Conservation (phyloP, 2,797 vertebrate genomes). For the Melanotaenia parkinsoni region DNA sequence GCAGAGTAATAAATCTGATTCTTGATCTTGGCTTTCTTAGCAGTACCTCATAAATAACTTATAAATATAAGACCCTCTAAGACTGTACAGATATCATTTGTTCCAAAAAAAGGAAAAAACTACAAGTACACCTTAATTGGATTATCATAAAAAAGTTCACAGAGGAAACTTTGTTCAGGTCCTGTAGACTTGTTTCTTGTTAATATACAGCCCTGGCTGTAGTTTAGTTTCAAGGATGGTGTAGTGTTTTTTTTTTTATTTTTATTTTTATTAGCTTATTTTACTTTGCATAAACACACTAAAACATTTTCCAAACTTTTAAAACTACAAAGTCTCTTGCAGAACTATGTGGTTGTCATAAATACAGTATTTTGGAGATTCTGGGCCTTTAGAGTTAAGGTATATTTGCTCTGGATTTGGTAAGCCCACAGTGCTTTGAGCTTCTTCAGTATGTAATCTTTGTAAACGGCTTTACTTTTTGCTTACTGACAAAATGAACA, state of each 20-base stretch:
- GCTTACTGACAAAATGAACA: slow-evolving; percentile 19
- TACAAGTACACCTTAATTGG: slow-evolving; percentile 4
- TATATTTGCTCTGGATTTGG: slow-evolving; percentile 12
- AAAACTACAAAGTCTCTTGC: slow-evolving; percentile 23
- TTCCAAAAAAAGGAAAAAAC: slow-evolving; percentile 4
- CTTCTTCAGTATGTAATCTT: slow-evolving; percentile 5
- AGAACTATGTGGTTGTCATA: slow-evolving; percentile 1
- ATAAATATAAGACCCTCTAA: slow-evolving; percentile 28
- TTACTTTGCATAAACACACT: slow-evolving; percentile 60
- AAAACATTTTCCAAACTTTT: slow-evolving; percentile 4
- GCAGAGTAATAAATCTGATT: slow-evolving; percentile 22
- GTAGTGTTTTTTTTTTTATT: slow-evolving; percentile 68
- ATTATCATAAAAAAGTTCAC: slow-evolving; percentile 33
- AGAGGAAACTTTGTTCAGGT: slow-evolving; percentile 36
- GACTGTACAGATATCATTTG: slow-evolving; percentile 5
- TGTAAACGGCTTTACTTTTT: slow-evolving; percentile 16
- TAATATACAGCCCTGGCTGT: slow-evolving; percentile 46
- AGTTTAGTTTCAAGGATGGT: slow-evolving; percentile 44
- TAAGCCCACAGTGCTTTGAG: slow-evolving; percentile 1
- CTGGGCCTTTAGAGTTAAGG: background rate
- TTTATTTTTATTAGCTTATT: slow-evolving; percentile 47
- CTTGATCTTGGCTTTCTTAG: slow-evolving; percentile 33
- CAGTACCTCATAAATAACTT: slow-evolving; percentile 21
- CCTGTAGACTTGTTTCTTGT: slow-evolving; percentile 44
- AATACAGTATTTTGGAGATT: background rate